Evolutionary conservation across 1,140 invertebrate genomes (phyloP).

Genomic region (Euglossa dilemma): DNA sequence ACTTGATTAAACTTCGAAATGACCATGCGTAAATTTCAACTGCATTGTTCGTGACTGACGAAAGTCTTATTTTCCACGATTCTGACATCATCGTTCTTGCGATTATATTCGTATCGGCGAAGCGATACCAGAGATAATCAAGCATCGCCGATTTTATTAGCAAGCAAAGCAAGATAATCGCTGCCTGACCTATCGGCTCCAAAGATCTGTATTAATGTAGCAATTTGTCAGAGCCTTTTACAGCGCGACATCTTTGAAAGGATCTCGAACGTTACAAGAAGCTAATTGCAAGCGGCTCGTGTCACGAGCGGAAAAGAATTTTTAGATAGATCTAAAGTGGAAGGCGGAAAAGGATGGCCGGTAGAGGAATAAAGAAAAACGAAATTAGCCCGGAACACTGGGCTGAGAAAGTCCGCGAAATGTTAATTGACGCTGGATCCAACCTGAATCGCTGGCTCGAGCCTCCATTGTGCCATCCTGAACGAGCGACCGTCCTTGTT

Average conservation of each 20-base stretch:
- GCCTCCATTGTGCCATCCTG: background rate
- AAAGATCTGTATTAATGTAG: background rate
- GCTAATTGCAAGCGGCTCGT: background rate
- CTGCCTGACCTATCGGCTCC: background rate
- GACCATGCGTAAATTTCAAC: background rate
- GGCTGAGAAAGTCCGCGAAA: conserved; percentile 29
- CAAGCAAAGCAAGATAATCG: background rate
- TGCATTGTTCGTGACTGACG: background rate
- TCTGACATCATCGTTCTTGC: background rate
- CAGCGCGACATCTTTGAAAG: background rate
- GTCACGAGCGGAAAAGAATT: background rate
- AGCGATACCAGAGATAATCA: too few relatives aligned
- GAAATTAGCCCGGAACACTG: conserved; percentile 1
- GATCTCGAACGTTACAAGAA: background rate
- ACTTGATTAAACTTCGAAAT: background rate
- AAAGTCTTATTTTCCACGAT: background rate
- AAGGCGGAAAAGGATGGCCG: background rate
- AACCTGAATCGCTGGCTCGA: background rate
- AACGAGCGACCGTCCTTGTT: conserved; percentile 56
- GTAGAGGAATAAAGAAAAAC: background rate
- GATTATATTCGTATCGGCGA: background rate
- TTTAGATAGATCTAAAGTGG: too few relatives aligned
- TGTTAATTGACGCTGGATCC: conserved; percentile 41
- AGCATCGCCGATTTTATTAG: background rate
- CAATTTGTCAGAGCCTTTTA: background rate